Base-by-base conservation (phyloP, 2,888 invertebrate genomes). In the Cerastis rubricosa region DNA sequence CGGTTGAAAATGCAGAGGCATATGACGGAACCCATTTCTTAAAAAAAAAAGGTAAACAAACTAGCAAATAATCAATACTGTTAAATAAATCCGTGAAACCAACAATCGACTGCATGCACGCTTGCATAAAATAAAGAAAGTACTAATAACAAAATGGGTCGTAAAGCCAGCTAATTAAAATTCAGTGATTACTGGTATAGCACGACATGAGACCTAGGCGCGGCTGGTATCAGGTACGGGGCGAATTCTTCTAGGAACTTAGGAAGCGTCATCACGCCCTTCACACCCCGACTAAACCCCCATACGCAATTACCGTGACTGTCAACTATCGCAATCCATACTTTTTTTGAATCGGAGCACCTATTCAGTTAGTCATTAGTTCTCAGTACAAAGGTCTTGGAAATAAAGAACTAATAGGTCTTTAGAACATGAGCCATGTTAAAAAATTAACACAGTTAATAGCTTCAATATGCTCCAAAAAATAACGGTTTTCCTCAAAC, bases 151-250 rank as follows among this genome's bases (percentile, higher is more conserved):
- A 74, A 80, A 83, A 77, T 71, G 35, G 63, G 35, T 72, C 67
- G 47, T 65, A 77, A 81, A 79, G 43, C 54, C 25, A 70, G 81
- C 76, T 92, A 94, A 94, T 94, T 93, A 93, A 83, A 86, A 91
- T 90, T 85, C 85, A 79, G 88, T 91, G 90, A 94, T 94, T 94
- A 92, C 86, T 74, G 86, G 80, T 76, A 85, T 85, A 86, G 92
- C 91, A 92, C 91, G 91, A 88, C 89, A 90, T 78, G 78, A 84
- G 82, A 87, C 87, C 85, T 90, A 78, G 89, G 92, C 49, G 91
- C 93, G 81, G 77, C 72, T 90, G 89, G 96, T 95, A 88, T 92
- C 95, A 92, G 96, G 95, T 85, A 96, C 96, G 91, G 80, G 79
- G 87, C 19, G 25, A 80, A 82, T 85, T 89, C 88, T 92, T 92